Evolutionary conservation across 2,113 vertebrate species (phyloP), one percentile per base, ranked within the genome.

Genomic region (Pterocles gutturalis): DNA sequence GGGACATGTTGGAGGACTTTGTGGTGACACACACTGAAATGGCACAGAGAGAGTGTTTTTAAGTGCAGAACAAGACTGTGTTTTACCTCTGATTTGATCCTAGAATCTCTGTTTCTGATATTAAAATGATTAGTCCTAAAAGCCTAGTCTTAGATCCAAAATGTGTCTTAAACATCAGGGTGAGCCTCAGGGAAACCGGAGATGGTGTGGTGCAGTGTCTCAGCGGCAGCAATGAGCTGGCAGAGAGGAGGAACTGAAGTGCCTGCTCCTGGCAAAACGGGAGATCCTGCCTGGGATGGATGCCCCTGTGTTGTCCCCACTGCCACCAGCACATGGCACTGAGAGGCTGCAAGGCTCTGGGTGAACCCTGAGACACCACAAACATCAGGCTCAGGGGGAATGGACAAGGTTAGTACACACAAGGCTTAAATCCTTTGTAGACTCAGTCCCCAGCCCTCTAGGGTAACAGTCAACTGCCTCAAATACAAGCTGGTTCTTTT

Each of bases 51-150:
- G 9, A 67, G 25, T 9, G 22, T 14, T 71, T 67, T 79, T 29
- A 82, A 87, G 43, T n/a, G 34, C 69, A 77, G 53, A 91, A 77
- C 18, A 69, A 60, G 22, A 34, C 33, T 54, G 21, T 70, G 45
- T 19, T 89, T 82, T 73, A 78, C 51, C 18, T 66, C 70, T 87
- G 57, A 93, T 64, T 85, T 91, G 69, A 91, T 85, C 29, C 57
- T 58, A 46, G 46, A 84, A 81, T 36, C 46, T 93, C 60, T 87
- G 53, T 45, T 84, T 78, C 51, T 54, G 70, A 6, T 75, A 85
- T 34, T 48, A 55, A 82, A 64, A 64, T 38, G 4, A 76, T 90
- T 79, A 90, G 66, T 69, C n/a, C 65, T 93, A 67, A 96, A 93
- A 96, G 69, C 84, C 33, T 75, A 78, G 65, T 41, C 51, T 71